Evolutionary conservation across 2,888 invertebrate species (phyloP).

Genomic region (Coleophora deauratella): DNA sequence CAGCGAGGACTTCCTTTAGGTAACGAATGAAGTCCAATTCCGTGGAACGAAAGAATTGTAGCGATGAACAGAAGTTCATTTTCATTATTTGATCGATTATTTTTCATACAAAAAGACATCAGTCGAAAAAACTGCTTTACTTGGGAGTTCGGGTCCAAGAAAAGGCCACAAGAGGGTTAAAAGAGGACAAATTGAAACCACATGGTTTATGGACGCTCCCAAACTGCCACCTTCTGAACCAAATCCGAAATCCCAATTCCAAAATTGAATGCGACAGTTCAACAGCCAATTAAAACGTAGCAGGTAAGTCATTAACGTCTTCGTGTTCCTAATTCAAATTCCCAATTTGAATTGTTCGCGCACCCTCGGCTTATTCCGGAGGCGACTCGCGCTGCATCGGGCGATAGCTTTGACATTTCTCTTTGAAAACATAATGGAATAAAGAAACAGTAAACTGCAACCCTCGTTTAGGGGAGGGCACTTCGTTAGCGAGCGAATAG

Average conservation of each 20-base stretch:
- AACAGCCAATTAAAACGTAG: constrained; percentile 30
- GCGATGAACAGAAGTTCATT: too few relatives aligned
- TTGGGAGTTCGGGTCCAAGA: too few relatives aligned
- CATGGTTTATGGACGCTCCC: too few relatives aligned
- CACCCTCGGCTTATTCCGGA: constrained; percentile 20
- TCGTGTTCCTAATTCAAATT: constrained; percentile 30
- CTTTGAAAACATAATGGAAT: constrained; percentile 71
- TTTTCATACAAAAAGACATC: too few relatives aligned
- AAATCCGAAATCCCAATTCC: not conserved
- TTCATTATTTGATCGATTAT: too few relatives aligned
- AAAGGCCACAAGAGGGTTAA: too few relatives aligned
- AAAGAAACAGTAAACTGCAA: constrained; percentile 69
- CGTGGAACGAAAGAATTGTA: too few relatives aligned
- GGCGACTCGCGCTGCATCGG: constrained; percentile 33
- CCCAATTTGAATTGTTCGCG: constrained; percentile 5
- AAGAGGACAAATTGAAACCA: too few relatives aligned
- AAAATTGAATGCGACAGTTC: constrained; percentile 17
- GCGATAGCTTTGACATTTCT: constrained; percentile 68
- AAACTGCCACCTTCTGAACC: too few relatives aligned
- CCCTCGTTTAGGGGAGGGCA: constrained; percentile 50
- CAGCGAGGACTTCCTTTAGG: too few relatives aligned
- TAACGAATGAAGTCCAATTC: too few relatives aligned
- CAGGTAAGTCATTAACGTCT: constrained; percentile 25
- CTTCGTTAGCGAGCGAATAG: constrained; percentile 43
- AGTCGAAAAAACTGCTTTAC: too few relatives aligned